Evolutionary conservation across 2,797 vertebrate species (phyloP).

Genomic region (Psittacula echo): DNA sequence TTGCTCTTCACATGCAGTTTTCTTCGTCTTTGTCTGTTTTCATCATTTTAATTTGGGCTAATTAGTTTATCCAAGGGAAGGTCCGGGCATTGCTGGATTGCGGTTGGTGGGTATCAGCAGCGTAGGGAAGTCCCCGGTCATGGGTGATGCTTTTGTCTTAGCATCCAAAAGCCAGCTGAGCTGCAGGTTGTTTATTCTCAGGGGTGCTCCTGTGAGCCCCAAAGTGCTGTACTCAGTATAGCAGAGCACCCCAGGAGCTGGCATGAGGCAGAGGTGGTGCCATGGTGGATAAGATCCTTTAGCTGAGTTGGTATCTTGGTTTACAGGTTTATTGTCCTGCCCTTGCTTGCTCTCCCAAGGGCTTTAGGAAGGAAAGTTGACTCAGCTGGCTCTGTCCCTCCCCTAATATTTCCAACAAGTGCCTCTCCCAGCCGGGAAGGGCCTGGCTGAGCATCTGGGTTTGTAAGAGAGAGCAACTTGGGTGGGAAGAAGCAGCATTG

Average conservation of each 20-base stretch:
- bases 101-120: not conserved
- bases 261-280: fast-evolving
- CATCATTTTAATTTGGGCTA: fast-evolving
- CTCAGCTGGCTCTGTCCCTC: not conserved
- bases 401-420: fast-evolving
- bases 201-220: not conserved
- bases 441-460: not conserved
- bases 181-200: not conserved
- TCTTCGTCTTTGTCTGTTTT: not conserved
- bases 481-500: not conserved
- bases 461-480: not conserved
- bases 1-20: not conserved
- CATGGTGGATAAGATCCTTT: not conserved
- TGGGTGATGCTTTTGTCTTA: not conserved
- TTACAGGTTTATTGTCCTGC: not conserved
- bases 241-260: fast-evolving
- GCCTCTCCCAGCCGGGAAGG: not conserved
- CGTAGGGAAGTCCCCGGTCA: fast-evolving
- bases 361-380: not conserved
- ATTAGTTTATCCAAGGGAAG: not conserved
- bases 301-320: not conserved
- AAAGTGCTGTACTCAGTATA: fast-evolving
- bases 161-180: not conserved
- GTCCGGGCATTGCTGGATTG: not conserved
- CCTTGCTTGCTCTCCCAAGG: fast-evolving